Evolutionary conservation across 2,888 invertebrate species (phyloP).

Genomic region (Phalera bucephala): DNA sequence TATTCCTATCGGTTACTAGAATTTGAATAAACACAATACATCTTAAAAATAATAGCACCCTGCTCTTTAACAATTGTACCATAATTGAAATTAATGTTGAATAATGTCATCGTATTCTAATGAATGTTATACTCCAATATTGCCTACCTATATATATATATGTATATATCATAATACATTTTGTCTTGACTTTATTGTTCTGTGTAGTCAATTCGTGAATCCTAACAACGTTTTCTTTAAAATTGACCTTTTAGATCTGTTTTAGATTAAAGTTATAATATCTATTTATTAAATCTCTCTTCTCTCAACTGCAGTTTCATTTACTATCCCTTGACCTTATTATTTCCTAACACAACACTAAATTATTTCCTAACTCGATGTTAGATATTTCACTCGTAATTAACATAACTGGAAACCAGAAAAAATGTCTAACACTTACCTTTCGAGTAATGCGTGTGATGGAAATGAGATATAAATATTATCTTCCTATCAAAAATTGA

Average conservation of each 20-base stretch:
- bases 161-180: slow-evolving; percentile 41
- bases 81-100: slow-evolving; percentile 13
- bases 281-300: slow-evolving; percentile 82
- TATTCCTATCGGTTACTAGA: slow-evolving; percentile 12
- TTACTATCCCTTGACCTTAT: slow-evolving; percentile 25
- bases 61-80: slow-evolving; percentile 44
- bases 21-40: slow-evolving; percentile 30
- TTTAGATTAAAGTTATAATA: slow-evolving; percentile 76
- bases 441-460: no score
- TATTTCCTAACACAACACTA: no score
- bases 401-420: no score
- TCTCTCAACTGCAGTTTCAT: slow-evolving; percentile 68
- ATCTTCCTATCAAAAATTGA: no score
- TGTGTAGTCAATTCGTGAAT: slow-evolving; percentile 66
- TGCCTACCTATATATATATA: slow-evolving; percentile 23
- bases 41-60: slow-evolving; percentile 63
- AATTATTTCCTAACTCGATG: no score
- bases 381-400: no score
- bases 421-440: no score
- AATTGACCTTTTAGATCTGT: slow-evolving; percentile 69
- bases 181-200: slow-evolving; percentile 49
- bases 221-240: slow-evolving; percentile 58
- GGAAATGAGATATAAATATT: no score
- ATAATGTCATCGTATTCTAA: slow-evolving; percentile 17
- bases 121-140: slow-evolving; percentile 41